Conservation (phyloP, 2,797 vertebrate genomes). For the Xyrichtys novacula region DNA sequence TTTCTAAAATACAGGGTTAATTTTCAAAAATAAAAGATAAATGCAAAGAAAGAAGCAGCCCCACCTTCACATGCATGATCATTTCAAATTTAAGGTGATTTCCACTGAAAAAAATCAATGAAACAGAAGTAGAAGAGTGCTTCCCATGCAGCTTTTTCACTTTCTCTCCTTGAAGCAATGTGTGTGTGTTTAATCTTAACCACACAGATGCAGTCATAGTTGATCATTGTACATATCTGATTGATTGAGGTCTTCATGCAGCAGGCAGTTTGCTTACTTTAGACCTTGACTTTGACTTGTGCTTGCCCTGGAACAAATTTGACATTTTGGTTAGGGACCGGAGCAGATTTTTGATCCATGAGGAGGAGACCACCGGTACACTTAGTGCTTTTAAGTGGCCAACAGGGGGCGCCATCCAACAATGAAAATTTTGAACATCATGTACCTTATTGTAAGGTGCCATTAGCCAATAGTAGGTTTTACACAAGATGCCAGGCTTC, state of each 20-base stretch:
- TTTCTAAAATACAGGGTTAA: constrained; percentile 69
- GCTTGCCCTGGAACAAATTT: constrained; percentile 83
- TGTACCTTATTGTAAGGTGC: background rate
- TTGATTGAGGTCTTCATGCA: constrained; percentile 54
- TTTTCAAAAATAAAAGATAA: background rate
- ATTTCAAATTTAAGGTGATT: background rate
- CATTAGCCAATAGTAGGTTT: background rate
- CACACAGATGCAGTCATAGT: background rate
- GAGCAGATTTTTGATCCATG: constrained; percentile 2
- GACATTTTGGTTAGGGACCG: constrained; percentile 64
- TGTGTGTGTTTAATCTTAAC: background rate
- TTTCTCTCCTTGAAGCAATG: background rate
- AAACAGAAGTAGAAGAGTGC: constrained; percentile 4
- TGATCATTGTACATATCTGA: constrained; percentile 17
- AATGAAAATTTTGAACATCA: constrained; percentile 1
- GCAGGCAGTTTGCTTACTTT: constrained; percentile 80
- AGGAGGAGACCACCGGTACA: constrained; percentile 1
- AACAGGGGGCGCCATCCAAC: constrained; percentile 27
- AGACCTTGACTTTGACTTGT: constrained; percentile 83
- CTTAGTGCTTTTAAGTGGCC: background rate
- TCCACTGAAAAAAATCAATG: background rate
- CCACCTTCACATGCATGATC: constrained; percentile 3
- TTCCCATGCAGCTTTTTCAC: constrained; percentile 40
- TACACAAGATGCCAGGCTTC: background rate
- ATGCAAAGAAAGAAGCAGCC: background rate